A percentile compares a stretch with the other conserved stretches of the same genome.
Evolutionary conservation across 2,888 invertebrate genomes (phyloP).

Genomic region (Dasypolia templi): DNA sequence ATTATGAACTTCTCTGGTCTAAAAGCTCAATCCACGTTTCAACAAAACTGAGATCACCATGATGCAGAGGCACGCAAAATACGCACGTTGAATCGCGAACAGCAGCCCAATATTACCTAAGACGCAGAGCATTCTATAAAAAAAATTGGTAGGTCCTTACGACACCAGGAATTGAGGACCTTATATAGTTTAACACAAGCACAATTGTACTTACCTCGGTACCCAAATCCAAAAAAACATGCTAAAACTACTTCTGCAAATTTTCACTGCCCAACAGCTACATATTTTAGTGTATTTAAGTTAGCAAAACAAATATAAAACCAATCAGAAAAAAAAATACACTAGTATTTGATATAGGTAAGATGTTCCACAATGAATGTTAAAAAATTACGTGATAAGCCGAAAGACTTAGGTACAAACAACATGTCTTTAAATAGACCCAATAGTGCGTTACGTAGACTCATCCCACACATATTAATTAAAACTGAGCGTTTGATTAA

Average conservation of each 20-base stretch:
- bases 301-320: conserved; percentile 43
- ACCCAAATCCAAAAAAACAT: not conserved
- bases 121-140: not conserved
- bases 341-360: not conserved
- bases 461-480: conserved; percentile 41
- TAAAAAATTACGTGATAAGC: not conserved
- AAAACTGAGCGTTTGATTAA: conserved; percentile 30
- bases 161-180: not conserved
- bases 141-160: not conserved
- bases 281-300: conserved; percentile 25
- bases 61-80: no score
- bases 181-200: not conserved
- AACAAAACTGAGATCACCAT: not conserved
- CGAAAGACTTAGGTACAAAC: not conserved
- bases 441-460: not conserved
- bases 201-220: not conserved
- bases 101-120: no score
- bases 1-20: not conserved
- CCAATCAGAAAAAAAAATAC: conserved; percentile 14
- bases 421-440: not conserved
- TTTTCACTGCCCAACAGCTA: conserved; percentile 21
- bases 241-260: conserved; percentile 43
- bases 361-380: not conserved
- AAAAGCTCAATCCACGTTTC: not conserved
- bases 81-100: no score